Conservation (phyloP, 35 echinoderm and acorn worm genomes). For the Hemicentrotus pulcherrimus region DNA sequence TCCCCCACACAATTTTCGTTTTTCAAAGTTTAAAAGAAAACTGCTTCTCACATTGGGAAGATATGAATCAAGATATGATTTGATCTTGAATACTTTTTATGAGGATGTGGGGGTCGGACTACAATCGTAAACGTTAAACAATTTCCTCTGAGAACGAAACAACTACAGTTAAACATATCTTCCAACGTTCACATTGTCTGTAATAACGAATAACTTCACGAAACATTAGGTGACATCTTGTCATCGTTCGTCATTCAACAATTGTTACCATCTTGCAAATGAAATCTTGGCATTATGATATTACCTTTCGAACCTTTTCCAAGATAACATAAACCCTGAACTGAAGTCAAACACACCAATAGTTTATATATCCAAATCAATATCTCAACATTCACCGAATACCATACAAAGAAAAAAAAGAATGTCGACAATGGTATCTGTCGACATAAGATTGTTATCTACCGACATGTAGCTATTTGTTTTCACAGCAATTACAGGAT, state of each 20-base stretch:
- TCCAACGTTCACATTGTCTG: neutral
- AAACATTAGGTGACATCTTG: neutral
- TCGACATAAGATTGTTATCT: neutral
- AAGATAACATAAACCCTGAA: neutral
- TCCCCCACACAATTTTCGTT: no score
- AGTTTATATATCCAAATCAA: conserved; percentile 1
- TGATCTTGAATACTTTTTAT: no score
- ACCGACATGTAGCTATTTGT: neutral
- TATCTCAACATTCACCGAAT: neutral
- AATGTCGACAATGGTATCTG: neutral
- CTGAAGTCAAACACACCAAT: neutral
- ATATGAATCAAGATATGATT: no score
- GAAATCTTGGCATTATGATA: neutral
- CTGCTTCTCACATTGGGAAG: no score
- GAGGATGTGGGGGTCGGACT: no score
- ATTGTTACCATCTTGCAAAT: neutral
- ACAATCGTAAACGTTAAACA: no score
- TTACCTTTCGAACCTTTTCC: neutral
- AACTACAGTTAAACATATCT: no score
- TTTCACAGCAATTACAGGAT: conserved; percentile 3
- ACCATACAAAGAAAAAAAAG: neutral
- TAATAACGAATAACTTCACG: neutral
- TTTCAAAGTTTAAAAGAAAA: no score
- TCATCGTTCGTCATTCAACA: neutral
- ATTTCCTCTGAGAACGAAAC: no score